Evolutionary conservation across 1,140 invertebrate species (phyloP).

Genomic region (Drosophila ambigua): DNA sequence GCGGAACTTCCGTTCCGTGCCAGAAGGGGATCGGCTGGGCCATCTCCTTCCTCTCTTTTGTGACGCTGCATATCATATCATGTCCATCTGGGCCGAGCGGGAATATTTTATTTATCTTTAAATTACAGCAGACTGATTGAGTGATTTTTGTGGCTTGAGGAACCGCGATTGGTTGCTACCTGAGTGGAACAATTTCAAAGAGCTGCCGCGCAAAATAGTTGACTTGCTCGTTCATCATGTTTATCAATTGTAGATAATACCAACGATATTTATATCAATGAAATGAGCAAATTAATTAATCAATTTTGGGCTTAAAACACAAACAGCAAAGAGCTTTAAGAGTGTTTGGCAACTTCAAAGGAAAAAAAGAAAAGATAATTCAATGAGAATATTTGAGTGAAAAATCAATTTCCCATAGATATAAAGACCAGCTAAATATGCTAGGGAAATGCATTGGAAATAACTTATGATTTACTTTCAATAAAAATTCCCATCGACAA

Average conservation of each 20-base stretch:
- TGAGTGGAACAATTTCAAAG: conserved; percentile 17
- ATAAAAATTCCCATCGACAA: no score
- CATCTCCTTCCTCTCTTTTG: background rate
- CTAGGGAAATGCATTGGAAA: no score
- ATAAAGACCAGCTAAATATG: background rate
- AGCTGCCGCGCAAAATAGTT: conserved; percentile 32
- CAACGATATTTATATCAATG: conserved; percentile 10
- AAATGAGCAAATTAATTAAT: conserved; percentile 46
- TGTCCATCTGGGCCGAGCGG: no score
- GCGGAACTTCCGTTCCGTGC: conserved; percentile 50
- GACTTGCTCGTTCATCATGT: conserved; percentile 43
- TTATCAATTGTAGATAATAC: conserved; percentile 32
- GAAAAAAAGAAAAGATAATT: conserved; percentile 27
- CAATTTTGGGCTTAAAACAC: conserved; percentile 22
- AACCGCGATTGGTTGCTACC: conserved; percentile 10
- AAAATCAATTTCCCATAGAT: conserved; percentile 1
- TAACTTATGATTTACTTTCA: no score
- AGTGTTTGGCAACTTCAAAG: no score
- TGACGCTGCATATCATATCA: no score
- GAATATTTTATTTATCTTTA: background rate
- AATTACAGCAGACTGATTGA: conserved; percentile 24
- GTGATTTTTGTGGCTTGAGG: conserved; percentile 20
- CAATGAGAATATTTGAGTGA: background rate
- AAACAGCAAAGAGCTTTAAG: no score
- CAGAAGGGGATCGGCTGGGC: conserved; percentile 23